Evolutionary conservation across 2,888 invertebrate species (phyloP), one percentile per base, ranked within the genome.

Genomic region (Hydriomena furcata): DNA sequence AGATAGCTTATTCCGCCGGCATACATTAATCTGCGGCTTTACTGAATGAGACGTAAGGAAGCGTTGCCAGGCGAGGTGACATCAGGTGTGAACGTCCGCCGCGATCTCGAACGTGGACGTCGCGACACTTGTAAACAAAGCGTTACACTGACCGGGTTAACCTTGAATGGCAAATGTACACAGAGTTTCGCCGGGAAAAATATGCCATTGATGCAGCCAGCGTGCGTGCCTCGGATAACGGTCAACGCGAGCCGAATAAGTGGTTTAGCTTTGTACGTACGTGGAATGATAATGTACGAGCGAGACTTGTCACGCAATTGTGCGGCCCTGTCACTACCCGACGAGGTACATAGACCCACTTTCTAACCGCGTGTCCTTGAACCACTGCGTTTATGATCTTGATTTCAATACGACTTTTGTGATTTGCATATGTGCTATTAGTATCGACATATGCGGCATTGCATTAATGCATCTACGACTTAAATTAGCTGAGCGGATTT

Each of bases 151-250:
- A 90, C 90, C 90, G 84, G 88, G 90, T 90, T 86, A 89, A 74
- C 85, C 81, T 82, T 86, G 83, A 87, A 88, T 88, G 84, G 85
- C 80, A 86, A 88, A 86, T 85, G 84, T 84, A 80, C 69, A 78
- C 78, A 69, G 76, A 84, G 84, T 88, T 87, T 86, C 83, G 83
- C 84, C 68, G 72, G 82, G 82, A 87, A 88, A 90, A 89, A 88
- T 88, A 82, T 87, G 86, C 82, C 88, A 88, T 87, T 87, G 87
- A 87, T 84, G 87, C 87, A 85, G 75, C 74, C 78, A 63, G 79
- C 79, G 85, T 88, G 87, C 88, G 86, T 89, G 88, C 79, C 75
- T 65, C 77, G 78, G 76, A 73, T 90, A 89, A 89, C 89, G 90
- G 89, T 86, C 82, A 76, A 75, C 73, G 71, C 79, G 73, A 76